Percentiles rank a stretch among this genome's conserved stretches.
Evolutionary conservation across 64 coral and sea anemone species (phyloP).

Genomic region (Orbicella faveolata): DNA sequence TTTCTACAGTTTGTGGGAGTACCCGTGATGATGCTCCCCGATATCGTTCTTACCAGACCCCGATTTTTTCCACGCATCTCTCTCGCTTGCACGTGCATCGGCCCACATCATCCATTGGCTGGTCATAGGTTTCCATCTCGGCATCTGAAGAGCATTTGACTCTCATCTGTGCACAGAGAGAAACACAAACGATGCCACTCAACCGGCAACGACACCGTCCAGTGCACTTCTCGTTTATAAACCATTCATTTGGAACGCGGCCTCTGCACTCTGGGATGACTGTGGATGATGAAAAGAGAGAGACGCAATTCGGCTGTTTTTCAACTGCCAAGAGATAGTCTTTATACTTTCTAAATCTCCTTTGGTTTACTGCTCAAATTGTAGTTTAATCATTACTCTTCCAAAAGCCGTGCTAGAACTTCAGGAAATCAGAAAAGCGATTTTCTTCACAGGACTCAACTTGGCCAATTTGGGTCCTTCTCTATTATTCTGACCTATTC

Average conservation of each 20-base stretch:
- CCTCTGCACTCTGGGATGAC: background rate
- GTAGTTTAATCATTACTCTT: no score
- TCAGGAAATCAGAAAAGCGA: no score
- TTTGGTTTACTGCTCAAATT: no score
- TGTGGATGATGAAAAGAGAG: background rate
- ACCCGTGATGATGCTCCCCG: background rate
- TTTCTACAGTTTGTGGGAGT: no score
- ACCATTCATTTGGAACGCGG: background rate
- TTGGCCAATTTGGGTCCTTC: no score
- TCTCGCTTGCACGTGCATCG: background rate
- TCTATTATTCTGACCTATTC: no score
- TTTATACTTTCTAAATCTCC: background rate
- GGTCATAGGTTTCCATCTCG: background rate
- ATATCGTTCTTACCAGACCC: background rate
- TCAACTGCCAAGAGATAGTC: background rate
- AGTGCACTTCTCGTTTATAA: background rate
- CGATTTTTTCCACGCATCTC: background rate
- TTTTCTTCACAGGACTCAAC: no score
- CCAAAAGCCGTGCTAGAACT: no score
- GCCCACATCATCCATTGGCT: background rate
- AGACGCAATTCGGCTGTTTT: background rate
- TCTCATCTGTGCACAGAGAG: background rate
- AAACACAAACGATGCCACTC: conserved; percentile 14
- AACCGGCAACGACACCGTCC: background rate
- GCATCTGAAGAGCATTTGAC: background rate